Evolutionary conservation across 2,113 vertebrate genomes (phyloP), one percentile per base, ranked within the genome.

Genomic region (Callithrix jacchus): DNA sequence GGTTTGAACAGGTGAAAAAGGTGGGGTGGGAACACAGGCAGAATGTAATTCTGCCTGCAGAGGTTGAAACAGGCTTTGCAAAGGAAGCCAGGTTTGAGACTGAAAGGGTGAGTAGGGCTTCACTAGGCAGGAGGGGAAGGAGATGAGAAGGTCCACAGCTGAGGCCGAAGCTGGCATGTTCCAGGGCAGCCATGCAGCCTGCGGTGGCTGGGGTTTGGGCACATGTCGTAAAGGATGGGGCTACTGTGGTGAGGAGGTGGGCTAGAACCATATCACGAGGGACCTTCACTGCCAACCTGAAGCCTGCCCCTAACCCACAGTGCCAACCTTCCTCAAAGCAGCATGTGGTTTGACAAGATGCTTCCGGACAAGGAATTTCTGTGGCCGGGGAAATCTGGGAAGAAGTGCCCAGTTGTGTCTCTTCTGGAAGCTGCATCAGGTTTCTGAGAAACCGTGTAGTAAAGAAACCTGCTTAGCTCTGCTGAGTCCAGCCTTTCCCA

Each of bases 201-300:
- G 25, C n/a, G 3, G 32, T 1, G 21, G 20, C 40, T 47, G 35
- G 66, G 25, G 23, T 25, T 0, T 13, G 23, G 10, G 35, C 32
- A 20, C 1, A 2, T 1, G 0, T 35, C 8, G 1, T 7, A 2
- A 8, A 21, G 11, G 54, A 1, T 0, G 0, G 1, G 70, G 40
- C 13, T 20, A 20, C 58, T 0, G 0, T 0, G 23, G 49, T 4
- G 64, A 71, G 93, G 10, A 35, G 23, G 6, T 2, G 0, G 30
- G 23, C 18, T 16, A 9, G 16, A n/a, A 10, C 27, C 61, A 0
- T 21, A 1, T 0, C 7, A 1, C 0, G 1, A 6, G 0, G 14
- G 56, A 27, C 45, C 79, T 68, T 23, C 2, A 2, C 21, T 13
- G 52, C 66, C 66, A 17, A 25, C 3, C 37, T 23, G 13, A 76